Evolutionary conservation across 1,140 invertebrate genomes (phyloP), one percentile per base, ranked within the genome.

Genomic region (Heliconius congener): DNA sequence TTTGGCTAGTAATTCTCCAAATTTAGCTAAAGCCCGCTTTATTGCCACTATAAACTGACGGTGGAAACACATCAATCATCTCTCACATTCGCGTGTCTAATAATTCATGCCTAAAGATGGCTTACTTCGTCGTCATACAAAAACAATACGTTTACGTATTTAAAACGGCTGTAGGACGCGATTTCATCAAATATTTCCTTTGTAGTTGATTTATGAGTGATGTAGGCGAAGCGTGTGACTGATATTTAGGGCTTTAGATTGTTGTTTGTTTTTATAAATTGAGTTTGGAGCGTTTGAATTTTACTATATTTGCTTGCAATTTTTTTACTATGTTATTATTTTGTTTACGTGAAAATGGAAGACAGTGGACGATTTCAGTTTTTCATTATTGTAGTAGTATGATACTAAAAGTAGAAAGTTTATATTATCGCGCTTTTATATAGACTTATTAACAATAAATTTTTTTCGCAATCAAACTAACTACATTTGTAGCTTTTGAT

Each of bases 31-130:
- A 75, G 23, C 55, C 42, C 76, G 76, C 73, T 79, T 82, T 82
- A 82, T 82, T 74, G 81, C 81, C 78, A 66, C 78, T 80, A 82
- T 82, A 82, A 82, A 82, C 78, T 74, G 75, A 79, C 50, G 78
- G 77, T 76, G 81, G 77, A 77, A 80, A 77, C 60, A 52, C 80
- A 77, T 82, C 80, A 82, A 78, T 82, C 81, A 82, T 82, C 79
- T 72, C 75, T 18, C 70, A 60, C 78, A 79, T 82, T 82, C 75
- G 81, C 75, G 74, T 79, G 78, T 79, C 73, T 50, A 79, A 82
- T 82, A 79, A 82, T 52, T 82, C 78, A 82, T 79, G 74, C 42
- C 76, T 82, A 79, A 73, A 77, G 77, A 78, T 81, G 77, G 66
- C 76, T 73, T 81, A 81, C 57, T 30, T 76, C 73, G 74, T 75